Evolutionary conservation across 2,113 vertebrate species (phyloP), one percentile per base, ranked within the genome.

Genomic region (Nanorana parkeri): DNA sequence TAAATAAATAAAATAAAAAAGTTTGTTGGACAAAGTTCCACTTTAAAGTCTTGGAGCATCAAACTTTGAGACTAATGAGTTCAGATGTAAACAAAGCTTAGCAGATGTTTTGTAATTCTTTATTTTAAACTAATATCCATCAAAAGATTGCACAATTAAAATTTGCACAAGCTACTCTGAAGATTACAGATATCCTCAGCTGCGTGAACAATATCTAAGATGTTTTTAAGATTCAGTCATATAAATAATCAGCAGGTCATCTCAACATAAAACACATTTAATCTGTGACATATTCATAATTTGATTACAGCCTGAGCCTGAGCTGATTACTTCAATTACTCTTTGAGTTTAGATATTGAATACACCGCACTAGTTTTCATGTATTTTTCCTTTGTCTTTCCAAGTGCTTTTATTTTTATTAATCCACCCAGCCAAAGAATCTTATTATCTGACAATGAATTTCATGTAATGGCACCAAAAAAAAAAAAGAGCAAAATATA

Each of bases 401-500:
- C 26, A 2, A 80, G 67, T 69, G 28, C 52, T 26, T 71, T 67
- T 71, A 69, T 69, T 68, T 67, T 51, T 72, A 76, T 67, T 67
- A 76, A 75, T 60, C 61, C 72, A 68, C 29, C 71, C 72, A 68
- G 24, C 71, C 52, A 76, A 67, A 60, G 28, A 76, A 76, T 60
- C 69, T 56, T 65, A 65, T 74, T 29, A 66, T 68, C 52, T 68
- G 36, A 83, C 63, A 83, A 83, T 66, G 29, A 68, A 68, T 83
- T 75, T 58, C 64, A 68, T 68, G 61, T 83, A 68, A 67, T 75
- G 29, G 52, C 51, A 68, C 61, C 28, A 83, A 82, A 83, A 82
- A 47, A 76, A 64, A 83, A 82, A 83, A 82, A 47, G 68, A 64
- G 71, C 23, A 82, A 83, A 76, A 83, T 76, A 75, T 60, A 74